Evolutionary conservation across 2,113 vertebrate species (phyloP), one percentile per base, ranked within the genome.

Genomic region (Pavo muticus): DNA sequence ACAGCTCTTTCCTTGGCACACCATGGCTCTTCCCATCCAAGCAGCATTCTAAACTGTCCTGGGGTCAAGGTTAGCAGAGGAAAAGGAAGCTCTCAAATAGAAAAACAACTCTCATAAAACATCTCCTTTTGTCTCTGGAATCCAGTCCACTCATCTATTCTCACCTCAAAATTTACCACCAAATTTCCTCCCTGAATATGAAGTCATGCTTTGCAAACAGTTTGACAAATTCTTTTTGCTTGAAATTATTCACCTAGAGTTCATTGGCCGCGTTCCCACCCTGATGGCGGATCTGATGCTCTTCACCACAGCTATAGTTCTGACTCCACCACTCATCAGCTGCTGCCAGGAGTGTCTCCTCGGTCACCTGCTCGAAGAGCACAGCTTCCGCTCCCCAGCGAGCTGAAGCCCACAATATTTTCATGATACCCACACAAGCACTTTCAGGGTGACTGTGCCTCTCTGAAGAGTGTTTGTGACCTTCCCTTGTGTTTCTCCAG

Each of bases 271-370:
- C 35, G 18, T 70, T 74, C 69, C 82, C 52, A 32, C 60, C 72
- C 52, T 83, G 69, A 18, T 81, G 79, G 69, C 75, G 90, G 72
- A 60, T 96, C 91, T 93, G 76, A 86, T 7, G 2, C 19, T 85
- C 71, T 52, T 42, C 47, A 35, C 78, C 3, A 0, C 78, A 80
- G 16, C 1, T 25, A n/a, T 64, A 61, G 71, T 76, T 93, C 83
- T 91, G 85, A 84, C 69, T 90, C 15, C 42, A 13, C 5, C 42
- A 69, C 11, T 52, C 69, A 87, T 69, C 82, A 65, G 61, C 65
- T 72, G 91, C 64, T 71, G 45, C 3, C 7, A 80, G 71, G 32
- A 63, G 35, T 74, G 70, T 71, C 84, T 92, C 82, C 70, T 15
- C 0, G 0, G 30, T 81, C 85, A 84, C 68, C 87, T 47, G 25